phyloP scores from a whole-genome alignment of 2,888 invertebrate species.

The Xiphydria camelus region DNA sequence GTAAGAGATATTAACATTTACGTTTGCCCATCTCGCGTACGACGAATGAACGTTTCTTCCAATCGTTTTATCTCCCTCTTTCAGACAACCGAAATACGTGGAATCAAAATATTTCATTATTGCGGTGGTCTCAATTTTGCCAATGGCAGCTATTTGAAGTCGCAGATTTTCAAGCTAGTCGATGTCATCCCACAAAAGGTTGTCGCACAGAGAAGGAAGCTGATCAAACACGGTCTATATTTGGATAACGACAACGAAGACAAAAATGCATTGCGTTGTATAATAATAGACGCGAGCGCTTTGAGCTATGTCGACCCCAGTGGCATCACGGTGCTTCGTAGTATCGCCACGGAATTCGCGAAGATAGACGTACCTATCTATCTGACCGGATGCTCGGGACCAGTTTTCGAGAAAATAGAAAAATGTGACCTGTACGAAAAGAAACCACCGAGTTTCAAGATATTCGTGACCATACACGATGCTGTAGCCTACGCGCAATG shows the following conservation, averaged over 20 bases:
- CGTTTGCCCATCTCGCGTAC: too few relatives aligned
- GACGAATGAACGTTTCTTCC: not conserved
- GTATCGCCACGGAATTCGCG: slow-evolving; percentile 61
- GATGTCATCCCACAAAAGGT: slow-evolving; percentile 60
- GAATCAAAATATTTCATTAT: slow-evolving; percentile 71
- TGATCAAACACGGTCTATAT: slow-evolving; percentile 43
- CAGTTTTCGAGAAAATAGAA: slow-evolving; percentile 53
- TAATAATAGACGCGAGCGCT: slow-evolving; percentile 67
- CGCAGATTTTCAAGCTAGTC: slow-evolving; percentile 60
- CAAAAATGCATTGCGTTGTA: slow-evolving; percentile 36
- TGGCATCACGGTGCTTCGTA: slow-evolving; percentile 63
- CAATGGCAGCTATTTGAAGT: slow-evolving; percentile 63
- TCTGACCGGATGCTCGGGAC: slow-evolving; percentile 61
- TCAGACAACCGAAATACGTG: slow-evolving; percentile 65
- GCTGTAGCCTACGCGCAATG: slow-evolving; percentile 61
- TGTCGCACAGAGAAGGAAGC: slow-evolving; percentile 53
- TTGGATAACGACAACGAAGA: slow-evolving; percentile 33
- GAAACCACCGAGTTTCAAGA: slow-evolving; percentile 52
- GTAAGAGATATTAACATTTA: slow-evolving; percentile 54
- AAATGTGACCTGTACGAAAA: slow-evolving; percentile 50
- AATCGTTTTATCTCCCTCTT: slow-evolving; percentile 22
- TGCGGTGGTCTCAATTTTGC: slow-evolving; percentile 71
- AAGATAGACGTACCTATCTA: slow-evolving; percentile 62
- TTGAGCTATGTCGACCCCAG: slow-evolving; percentile 68
- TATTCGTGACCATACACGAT: slow-evolving; percentile 69